These are phyloP conservation scores for Mixornis gularis DNA, from an alignment of 2,113 vertebrate species.

Conservation along the genomic window DNA sequence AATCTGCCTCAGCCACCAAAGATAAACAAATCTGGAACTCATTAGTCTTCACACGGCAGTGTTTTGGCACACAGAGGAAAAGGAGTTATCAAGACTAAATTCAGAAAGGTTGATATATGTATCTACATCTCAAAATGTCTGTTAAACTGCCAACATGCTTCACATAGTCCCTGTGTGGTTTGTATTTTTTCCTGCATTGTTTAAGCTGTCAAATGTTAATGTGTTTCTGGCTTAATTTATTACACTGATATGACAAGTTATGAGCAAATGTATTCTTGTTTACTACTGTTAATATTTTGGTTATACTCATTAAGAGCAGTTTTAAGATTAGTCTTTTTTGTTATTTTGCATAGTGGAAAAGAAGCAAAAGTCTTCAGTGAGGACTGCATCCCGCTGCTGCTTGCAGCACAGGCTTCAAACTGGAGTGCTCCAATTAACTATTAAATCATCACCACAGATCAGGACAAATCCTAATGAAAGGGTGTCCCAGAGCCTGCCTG, in stretches of 20 bases:
- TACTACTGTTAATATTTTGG: slow-evolving; percentile 59
- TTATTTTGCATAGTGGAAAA: slow-evolving; percentile 46
- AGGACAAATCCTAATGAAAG: background rate
- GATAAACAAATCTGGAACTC: slow-evolving; percentile 63
- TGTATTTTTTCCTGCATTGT: slow-evolving; percentile 58
- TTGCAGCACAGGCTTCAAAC: background rate
- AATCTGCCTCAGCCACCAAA: slow-evolving; percentile 60
- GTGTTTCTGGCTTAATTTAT: slow-evolving; percentile 64
- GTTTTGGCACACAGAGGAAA: slow-evolving; percentile 57
- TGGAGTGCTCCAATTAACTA: background rate
- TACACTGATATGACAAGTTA: slow-evolving; percentile 60
- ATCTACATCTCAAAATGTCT: slow-evolving; percentile 61
- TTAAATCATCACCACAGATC: background rate
- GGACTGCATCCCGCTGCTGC: background rate
- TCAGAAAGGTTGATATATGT: slow-evolving; percentile 59
- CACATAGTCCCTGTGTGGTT: slow-evolving; percentile 55
- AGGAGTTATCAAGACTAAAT: slow-evolving; percentile 56
- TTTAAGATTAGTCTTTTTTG: slow-evolving; percentile 70
- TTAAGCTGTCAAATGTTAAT: slow-evolving; percentile 67
- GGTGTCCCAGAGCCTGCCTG: background rate
- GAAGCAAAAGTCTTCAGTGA: background rate
- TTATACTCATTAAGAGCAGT: slow-evolving; percentile 69
- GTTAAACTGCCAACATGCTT: slow-evolving; percentile 61
- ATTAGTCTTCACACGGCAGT: slow-evolving; percentile 61
- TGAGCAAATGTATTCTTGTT: slow-evolving; percentile 54